Base-by-base conservation (phyloP, 2,113 vertebrate genomes). In the Takifugu bimaculatus region DNA sequence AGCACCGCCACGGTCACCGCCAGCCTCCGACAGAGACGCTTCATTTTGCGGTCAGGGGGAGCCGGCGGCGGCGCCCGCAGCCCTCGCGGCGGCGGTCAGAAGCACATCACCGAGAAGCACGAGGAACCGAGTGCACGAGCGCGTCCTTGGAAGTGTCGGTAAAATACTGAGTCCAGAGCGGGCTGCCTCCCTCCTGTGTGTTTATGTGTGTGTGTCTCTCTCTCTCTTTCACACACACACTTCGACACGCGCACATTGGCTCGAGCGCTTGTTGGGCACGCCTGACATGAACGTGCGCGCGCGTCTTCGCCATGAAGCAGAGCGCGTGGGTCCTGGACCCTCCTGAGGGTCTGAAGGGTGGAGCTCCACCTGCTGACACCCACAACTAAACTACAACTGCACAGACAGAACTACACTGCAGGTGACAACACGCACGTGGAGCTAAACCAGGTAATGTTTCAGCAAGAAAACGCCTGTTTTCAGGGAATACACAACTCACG, bases 1-100 rank as follows among this genome's bases (percentile, higher is more conserved):
- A 87, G 85, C 84, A 85, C 76, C 52, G 84, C 85, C 79, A 68
- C 82, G 76, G 79, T 73, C 79, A 84, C 85, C 69, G 85, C 74
- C 81, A 83, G 76, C 73, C 71, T 70, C 82, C 85, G 84, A 74
- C 72, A 88, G 43, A 74, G 64, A 42, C 87, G 85, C 85, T 84
- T 89, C 87, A 87, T 89, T 61, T 57, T 73, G 52, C 75, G 71
- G 35, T 35, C 68, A 57, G 76, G 81, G 77, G 77, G 60, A 82
- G 73, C 74, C 79, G 82, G 74, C 79, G 82, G 74, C 72, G 79
- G 79, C 78, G 78, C 77, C 77, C 79, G 78, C 81, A 74, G 77
- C 74, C 62, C 48, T n/a, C 48, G 44, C 54, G 57, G 49, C 58
- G 44, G 13, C 60, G 47, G 77, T 86, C 78, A 79, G 44, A 70